Conservation (phyloP, 2,888 invertebrate genomes). For the Cephus spinipes region DNA sequence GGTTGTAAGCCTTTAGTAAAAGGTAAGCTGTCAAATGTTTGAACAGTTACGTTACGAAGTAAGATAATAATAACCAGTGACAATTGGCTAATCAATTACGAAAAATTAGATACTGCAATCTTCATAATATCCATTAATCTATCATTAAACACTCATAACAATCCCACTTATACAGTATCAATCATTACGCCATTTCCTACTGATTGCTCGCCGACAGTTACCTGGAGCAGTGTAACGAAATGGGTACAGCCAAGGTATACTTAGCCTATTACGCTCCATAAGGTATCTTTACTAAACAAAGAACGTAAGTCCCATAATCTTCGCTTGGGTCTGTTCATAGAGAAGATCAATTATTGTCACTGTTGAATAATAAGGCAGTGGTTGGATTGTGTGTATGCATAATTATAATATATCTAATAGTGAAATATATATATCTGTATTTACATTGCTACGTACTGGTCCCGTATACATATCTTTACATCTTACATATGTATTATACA, state of each 20-base stretch:
- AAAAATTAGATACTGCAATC: neutral
- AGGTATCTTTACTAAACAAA: neutral
- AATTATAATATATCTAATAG: slow-evolving; percentile 13
- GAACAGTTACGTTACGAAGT: neutral
- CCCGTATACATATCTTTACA: neutral
- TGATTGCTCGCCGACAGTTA: neutral
- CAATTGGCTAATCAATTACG: neutral
- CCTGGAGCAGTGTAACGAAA: neutral
- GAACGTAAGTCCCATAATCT: neutral
- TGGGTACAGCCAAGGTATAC: neutral
- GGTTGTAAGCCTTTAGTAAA: neutral
- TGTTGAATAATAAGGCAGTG: slow-evolving; percentile 59
- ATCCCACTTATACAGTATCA: neutral
- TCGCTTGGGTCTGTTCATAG: neutral
- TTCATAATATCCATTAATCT: neutral
- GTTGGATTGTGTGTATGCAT: neutral
- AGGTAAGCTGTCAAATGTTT: neutral
- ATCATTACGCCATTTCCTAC: neutral
- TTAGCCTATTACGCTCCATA: neutral
- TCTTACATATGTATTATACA: neutral
- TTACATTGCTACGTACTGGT: neutral
- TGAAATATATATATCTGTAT: slow-evolving; percentile 10
- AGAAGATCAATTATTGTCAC: slow-evolving; percentile 57
- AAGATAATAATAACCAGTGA: neutral
- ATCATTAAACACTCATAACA: neutral